Base-by-base conservation (phyloP, 2,888 invertebrate genomes). In the Ophion obscuratus region DNA sequence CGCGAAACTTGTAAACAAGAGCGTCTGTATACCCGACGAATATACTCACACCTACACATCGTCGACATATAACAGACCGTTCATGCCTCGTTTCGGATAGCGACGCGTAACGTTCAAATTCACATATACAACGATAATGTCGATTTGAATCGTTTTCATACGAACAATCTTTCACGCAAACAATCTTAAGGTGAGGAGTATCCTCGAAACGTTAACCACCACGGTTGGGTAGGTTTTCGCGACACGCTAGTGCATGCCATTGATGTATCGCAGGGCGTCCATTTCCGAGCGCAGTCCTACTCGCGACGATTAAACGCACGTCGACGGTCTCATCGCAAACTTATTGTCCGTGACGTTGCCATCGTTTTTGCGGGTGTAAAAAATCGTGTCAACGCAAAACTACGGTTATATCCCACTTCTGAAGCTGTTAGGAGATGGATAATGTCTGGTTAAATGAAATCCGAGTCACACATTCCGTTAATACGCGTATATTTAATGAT, bases 1-100 rank as follows among this genome's bases (percentile, higher is more conserved):
- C 20, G 6, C 40, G 47, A 47, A 68, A 20, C 20, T 64, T 64
- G 27, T 44, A 68, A 44, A 44, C 68, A 44, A 47, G 31, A 70
- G 9, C 70, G 70, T 57, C 14, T 27, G 27, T 53, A 70, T 70
- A 11, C 27, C 11, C 27, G 27, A 53, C 47, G 3, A 20, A 47
- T 53, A 27, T 53, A 70, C 53, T 53, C 70, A 70, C 70, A 57
- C 70, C 17, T 27, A 53, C 47, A 70, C 24, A 53, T 24, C 53
- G 24, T 20, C 47, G 53, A 70, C 11, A 11, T 24, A 70, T 27
- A 47, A 6, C 17, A 53, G 17, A 17, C 27, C 44, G 44, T 40
- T 31, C 47, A 24, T 27, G 11, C 57, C 47, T 27, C 11, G 70
- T 47, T 47, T 68, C 70, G 27, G 5, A 1, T 6, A 70, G 27